Evolutionary conservation across 2,113 vertebrate species (phyloP), one percentile per base, ranked within the genome.

Genomic region (Romanogobio albipinnatus): DNA sequence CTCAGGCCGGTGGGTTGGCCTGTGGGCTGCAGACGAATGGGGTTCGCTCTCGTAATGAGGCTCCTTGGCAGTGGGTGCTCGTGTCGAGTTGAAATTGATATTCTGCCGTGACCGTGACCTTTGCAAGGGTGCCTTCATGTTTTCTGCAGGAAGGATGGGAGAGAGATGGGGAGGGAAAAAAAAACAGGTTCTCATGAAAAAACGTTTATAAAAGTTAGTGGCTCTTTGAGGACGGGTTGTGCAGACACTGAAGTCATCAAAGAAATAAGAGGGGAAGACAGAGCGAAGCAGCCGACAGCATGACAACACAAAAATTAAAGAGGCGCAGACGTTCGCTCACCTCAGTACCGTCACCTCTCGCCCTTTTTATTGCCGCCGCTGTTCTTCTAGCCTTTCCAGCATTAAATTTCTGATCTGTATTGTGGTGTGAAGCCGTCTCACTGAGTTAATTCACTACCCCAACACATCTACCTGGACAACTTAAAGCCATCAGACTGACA

Each of bases 121-220:
- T 94, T 97, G 97, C 87, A 95, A 89, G 88, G 94, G 95, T 88
- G 91, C 91, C 92, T 94, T 97, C 92, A 95, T 96, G 94, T 98
- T 98, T 95, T 97, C 98, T 99, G 95, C 68, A 86, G 90, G 88
- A 73, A 74, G 66, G 81, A 84, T 64, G 80, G 53, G 78, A 75
- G 70, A 56, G 58, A 71, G 76, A 82, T 17, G 76, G 75, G 88
- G 91, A 93, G 77, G 73, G 87, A 90, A 90, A 59, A 76, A 88
- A 82, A 87, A 80, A 26, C 68, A 76, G 75, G 83, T 87, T 83
- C 76, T 79, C 81, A 78, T 85, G 66, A 88, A 86, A 88, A 86
- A 89, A 86, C 76, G 74, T 87, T 88, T 84, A 90, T 90, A 86
- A 17, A 89, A 84, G 49, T 86, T 86, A 84, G 85, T 62, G 84